A percentile compares a stretch with the other conserved stretches of the same genome.
These are phyloP conservation scores for Salticus scenicus DNA, from an alignment of 2,888 invertebrate species.

Conservation along the genomic window DNA sequence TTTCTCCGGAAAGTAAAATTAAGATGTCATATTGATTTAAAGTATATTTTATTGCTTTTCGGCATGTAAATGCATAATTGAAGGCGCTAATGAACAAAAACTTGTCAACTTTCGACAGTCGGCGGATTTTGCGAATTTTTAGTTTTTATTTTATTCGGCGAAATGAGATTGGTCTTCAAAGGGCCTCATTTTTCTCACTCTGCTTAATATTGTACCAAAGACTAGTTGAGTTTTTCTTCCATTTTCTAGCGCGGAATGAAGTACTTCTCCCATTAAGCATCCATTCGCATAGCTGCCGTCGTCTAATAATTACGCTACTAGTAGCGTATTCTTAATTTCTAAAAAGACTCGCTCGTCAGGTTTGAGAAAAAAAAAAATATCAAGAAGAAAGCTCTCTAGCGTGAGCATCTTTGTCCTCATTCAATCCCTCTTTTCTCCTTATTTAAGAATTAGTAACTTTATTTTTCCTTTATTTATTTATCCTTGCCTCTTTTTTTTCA, in stretches of 20 bases:
- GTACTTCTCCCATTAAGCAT: conserved; percentile 54
- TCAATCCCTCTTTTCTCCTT: conserved; percentile 66
- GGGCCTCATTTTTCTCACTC: conserved; percentile 63
- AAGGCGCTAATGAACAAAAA: conserved; percentile 52
- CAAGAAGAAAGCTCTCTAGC: conserved; percentile 48
- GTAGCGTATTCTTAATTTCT: conserved; percentile 69
- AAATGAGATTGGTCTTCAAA: conserved; percentile 69
- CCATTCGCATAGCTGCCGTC: conserved; percentile 43
- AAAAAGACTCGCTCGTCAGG: conserved; percentile 63
- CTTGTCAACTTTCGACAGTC: conserved; percentile 58
- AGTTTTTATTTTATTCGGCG: conserved; percentile 50
- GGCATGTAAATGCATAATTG: conserved; percentile 49
- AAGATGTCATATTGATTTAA: conserved; percentile 58
- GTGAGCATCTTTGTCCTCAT: conserved; percentile 52
- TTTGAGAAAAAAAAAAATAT: neutral
- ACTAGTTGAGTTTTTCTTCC: conserved; percentile 58
- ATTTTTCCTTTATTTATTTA: conserved; percentile 69
- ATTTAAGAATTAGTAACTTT: conserved; percentile 69
- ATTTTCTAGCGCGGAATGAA: conserved; percentile 51
- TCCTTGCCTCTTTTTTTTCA: conserved; percentile 36
- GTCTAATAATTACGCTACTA: conserved; percentile 68
- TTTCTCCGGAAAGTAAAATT: conserved; percentile 38
- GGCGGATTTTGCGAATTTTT: conserved; percentile 39
- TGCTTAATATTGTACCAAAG: conserved; percentile 49
- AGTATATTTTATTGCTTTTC: conserved; percentile 55